These are phyloP conservation scores for Ennomos fuscantarius DNA, from an alignment of 2,888 invertebrate species.

Conservation along the genomic window DNA sequence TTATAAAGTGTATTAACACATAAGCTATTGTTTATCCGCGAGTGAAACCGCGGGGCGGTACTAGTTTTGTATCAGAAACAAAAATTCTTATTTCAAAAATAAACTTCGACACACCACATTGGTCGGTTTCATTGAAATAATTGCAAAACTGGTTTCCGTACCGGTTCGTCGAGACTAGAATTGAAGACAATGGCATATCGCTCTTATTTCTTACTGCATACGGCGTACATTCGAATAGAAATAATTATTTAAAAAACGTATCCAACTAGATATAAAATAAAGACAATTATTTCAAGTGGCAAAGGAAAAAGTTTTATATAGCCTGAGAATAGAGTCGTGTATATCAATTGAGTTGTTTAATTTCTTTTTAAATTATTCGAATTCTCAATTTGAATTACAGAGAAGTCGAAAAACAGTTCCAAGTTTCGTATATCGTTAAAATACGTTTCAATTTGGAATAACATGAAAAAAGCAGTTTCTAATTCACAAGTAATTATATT, in stretches of 20 bases:
- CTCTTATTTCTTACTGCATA: neutral
- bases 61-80: too few relatives aligned
- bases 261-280: conserved; percentile 1
- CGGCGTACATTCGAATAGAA: neutral
- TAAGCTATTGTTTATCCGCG: too few relatives aligned
- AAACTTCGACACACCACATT: too few relatives aligned
- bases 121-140: too few relatives aligned
- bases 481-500: conserved; percentile 7
- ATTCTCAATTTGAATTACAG: conserved; percentile 21
- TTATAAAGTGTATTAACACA: too few relatives aligned
- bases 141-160: too few relatives aligned
- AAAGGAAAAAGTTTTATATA: conserved; percentile 3
- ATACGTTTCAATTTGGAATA: conserved; percentile 16
- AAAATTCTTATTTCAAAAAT: too few relatives aligned
- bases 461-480: neutral
- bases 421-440: conserved; percentile 1
- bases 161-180: too few relatives aligned
- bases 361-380: conserved; percentile 11
- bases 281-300: conserved; percentile 20
- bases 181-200: too few relatives aligned
- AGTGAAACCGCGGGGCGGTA: too few relatives aligned
- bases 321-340: conserved; percentile 16
- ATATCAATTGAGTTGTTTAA: neutral
- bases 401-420: conserved; percentile 10
- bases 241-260: conserved; percentile 30